Conservation (phyloP, 2,797 vertebrate genomes). For the Sphenopsis melanotis region DNA sequence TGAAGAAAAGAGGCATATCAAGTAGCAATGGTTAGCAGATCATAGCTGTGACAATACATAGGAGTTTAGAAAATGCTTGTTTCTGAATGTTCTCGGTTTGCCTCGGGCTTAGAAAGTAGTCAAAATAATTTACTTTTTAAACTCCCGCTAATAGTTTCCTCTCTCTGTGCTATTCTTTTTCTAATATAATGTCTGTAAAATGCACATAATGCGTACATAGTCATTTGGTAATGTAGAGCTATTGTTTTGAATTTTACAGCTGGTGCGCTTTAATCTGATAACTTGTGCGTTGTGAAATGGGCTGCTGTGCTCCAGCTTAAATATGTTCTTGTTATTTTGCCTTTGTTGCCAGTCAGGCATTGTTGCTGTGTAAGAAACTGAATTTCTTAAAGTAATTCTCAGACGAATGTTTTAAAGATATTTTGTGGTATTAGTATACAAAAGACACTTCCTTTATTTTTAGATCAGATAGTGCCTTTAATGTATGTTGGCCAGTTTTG, state of each 20-base stretch:
- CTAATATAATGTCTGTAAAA: background rate
- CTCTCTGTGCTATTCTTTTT: background rate
- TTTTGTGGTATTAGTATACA: background rate
- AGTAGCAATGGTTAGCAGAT: slow-evolving; percentile 90
- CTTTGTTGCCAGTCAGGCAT: background rate
- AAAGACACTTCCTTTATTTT: background rate
- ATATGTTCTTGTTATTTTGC: background rate
- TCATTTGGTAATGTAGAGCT: background rate
- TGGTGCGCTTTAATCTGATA: background rate
- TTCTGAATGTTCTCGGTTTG: background rate
- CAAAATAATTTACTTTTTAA: background rate
- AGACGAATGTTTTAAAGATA: background rate
- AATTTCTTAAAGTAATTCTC: background rate
- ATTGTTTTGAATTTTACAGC: background rate
- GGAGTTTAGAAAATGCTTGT: slow-evolving; percentile 70
- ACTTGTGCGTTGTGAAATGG: rapidly evolving
- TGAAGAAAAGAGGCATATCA: slow-evolving; percentile 83
- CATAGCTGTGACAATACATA: slow-evolving; percentile 80
- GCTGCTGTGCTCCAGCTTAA: background rate
- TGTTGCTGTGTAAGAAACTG: background rate
- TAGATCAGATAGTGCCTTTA: background rate
- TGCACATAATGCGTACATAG: rapidly evolving
- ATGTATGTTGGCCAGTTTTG: background rate
- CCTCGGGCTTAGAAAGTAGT: background rate
- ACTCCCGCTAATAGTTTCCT: background rate